phyloP scores from a whole-genome alignment of 2,797 vertebrate species.

The Catostomus latipinnis region DNA sequence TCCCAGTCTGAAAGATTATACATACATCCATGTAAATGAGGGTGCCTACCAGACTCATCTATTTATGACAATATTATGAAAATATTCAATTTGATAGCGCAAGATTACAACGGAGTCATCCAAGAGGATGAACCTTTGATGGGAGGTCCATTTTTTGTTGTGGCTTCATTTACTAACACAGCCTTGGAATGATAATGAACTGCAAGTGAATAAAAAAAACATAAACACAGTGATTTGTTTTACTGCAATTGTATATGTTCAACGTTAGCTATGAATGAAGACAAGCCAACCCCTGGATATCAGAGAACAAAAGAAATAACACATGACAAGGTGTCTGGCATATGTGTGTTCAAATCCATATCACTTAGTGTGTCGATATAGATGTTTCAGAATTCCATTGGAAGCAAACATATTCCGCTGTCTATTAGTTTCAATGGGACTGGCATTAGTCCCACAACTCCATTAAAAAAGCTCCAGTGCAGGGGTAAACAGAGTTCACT shows the following conservation, averaged over 20 bases:
- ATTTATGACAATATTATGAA: slow-evolving; percentile 14
- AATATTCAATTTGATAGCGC: slow-evolving; percentile 20
- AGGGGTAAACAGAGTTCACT: slow-evolving; percentile 42
- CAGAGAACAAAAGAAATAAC: slow-evolving; percentile 26
- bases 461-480: not conserved
- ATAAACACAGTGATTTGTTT: slow-evolving; percentile 2
- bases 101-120: not conserved
- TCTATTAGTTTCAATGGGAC: slow-evolving; percentile 21
- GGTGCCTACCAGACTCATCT: not conserved
- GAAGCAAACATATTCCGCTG: slow-evolving; percentile 2
- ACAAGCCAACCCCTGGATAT: not conserved
- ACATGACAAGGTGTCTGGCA: not conserved
- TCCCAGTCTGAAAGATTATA: slow-evolving; percentile 43
- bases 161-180: not conserved
- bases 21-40: slow-evolving; percentile 48
- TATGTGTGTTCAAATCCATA: no score
- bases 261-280: not conserved
- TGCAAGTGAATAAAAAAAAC: not conserved
- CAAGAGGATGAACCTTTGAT: slow-evolving; percentile 8
- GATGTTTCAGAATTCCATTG: not conserved
- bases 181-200: not conserved
- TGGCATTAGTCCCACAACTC: not conserved
- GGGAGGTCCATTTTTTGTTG: not conserved
- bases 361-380: no score
- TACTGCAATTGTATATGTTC: not conserved